Conservation (phyloP, 1,140 invertebrate species). For the Phocides pigmalion region DNA sequence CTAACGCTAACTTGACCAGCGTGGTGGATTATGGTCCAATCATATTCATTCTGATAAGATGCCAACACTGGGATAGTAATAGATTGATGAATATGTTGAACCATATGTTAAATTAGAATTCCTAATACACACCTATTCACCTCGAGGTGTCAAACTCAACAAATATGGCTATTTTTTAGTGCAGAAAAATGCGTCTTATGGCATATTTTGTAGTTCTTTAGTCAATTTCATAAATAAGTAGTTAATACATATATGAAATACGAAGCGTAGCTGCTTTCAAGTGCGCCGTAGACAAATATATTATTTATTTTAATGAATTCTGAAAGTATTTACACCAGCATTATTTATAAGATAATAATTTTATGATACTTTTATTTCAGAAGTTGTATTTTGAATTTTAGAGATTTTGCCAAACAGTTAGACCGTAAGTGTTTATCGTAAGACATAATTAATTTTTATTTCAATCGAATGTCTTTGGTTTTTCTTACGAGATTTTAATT, state of each 20-base stretch:
- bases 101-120: not conserved
- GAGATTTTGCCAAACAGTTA: not conserved
- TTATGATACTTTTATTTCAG: not conserved
- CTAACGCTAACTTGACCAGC: too few species aligned
- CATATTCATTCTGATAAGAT: too few species aligned
- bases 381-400: not conserved
- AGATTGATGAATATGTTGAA: not conserved
- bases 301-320: conserved; percentile 11
- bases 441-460: too few species aligned
- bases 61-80: too few species aligned
- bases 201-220: conserved; percentile 7
- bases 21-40: too few species aligned
- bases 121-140: not conserved
- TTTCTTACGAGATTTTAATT: too few species aligned
- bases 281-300: not conserved
- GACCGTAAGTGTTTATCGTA: not conserved
- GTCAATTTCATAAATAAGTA: not conserved
- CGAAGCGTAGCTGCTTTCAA: not conserved
- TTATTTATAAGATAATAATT: conserved; percentile 2
- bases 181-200: not conserved
- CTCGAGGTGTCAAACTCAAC: not conserved
- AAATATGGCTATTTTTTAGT: not conserved
- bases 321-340: conserved; percentile 14
- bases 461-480: too few species aligned
- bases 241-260: not conserved